phyloP scores from a whole-genome alignment of 2,113 vertebrate species.

The Nothobranchius furzeri region DNA sequence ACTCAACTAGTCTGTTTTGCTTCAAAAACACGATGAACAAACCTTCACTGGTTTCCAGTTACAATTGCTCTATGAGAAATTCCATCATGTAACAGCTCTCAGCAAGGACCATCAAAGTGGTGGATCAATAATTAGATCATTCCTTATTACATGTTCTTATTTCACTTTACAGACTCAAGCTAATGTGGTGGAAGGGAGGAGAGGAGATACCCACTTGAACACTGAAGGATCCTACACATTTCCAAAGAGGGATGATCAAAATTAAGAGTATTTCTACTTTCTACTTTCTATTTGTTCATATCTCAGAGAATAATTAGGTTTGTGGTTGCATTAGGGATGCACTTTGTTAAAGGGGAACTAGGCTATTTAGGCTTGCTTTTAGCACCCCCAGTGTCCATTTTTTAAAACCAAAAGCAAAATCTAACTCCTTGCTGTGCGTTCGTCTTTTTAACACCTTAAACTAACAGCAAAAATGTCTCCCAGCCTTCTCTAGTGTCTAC shows the following conservation, averaged over 20 bases:
- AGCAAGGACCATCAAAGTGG: slow-evolving; percentile 60
- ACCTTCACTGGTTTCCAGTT: slow-evolving; percentile 41
- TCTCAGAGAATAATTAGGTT: not conserved
- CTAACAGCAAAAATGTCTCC: too few species aligned
- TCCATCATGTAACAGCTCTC: slow-evolving; percentile 13
- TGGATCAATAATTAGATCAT: slow-evolving; percentile 76
- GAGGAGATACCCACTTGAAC: slow-evolving; percentile 12
- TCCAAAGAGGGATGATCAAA: slow-evolving; percentile 10
- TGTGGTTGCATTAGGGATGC: too few species aligned
- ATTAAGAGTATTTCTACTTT: not conserved
- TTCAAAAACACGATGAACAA: slow-evolving; percentile 38
- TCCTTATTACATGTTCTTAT: slow-evolving; percentile 71
- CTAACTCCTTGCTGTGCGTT: too few species aligned
- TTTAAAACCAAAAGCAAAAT: too few species aligned
- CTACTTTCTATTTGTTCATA: not conserved
- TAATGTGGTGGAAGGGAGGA: slow-evolving; percentile 63
- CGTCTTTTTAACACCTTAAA: too few species aligned
- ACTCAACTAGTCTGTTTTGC: not conserved
- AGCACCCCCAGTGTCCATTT: too few species aligned
- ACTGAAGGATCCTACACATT: slow-evolving; percentile 20
- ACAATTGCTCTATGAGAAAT: slow-evolving; percentile 4
- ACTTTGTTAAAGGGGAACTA: too few species aligned
- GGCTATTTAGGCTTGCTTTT: too few species aligned
- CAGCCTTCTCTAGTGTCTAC: too few species aligned
- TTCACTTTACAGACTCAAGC: slow-evolving; percentile 58